Evolutionary conservation across 2,888 invertebrate genomes (phyloP).

Genomic region (Drosophila meridionalis): DNA sequence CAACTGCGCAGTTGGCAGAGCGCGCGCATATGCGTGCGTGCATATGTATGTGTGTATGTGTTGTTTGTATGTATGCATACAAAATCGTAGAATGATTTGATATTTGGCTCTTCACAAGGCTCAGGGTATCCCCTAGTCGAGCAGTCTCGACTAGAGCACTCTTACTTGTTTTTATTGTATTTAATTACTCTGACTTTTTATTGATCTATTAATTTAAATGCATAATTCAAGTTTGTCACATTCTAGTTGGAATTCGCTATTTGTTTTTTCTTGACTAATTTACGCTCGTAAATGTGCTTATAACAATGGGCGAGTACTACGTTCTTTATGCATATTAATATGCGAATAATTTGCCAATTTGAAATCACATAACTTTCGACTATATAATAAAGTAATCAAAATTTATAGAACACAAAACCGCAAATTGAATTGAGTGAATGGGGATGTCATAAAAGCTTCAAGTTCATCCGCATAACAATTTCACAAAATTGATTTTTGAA

Average conservation of each 20-base stretch:
- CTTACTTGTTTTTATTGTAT: no score
- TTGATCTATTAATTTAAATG: conserved; percentile 36
- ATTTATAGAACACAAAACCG: conserved; percentile 32
- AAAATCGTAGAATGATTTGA: no score
- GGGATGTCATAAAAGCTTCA: conserved; percentile 10
- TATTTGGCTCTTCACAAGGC: no score
- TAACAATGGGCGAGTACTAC: not conserved
- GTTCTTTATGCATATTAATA: conserved; percentile 36
- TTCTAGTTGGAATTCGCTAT: not conserved
- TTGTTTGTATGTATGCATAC: no score
- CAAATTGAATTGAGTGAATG: conserved; percentile 27
- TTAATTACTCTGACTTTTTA: conserved; percentile 43
- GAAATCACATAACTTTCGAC: conserved; percentile 44
- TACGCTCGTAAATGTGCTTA: conserved; percentile 4
- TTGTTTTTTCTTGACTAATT: conserved; percentile 1
- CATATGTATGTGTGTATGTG: no score
- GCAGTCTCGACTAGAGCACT: no score
- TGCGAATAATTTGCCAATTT: conserved; percentile 48
- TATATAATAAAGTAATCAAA: conserved; percentile 56
- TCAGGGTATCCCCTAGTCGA: no score
- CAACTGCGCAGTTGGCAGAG: no score
- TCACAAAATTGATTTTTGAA: conserved; percentile 4
- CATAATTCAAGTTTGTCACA: not conserved
- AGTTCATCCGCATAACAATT: conserved; percentile 33
- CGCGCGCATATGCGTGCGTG: no score